Percentiles rank a stretch among this genome's conserved stretches.
phyloP scores from a whole-genome alignment of 2,797 vertebrate species.

The Monodelphis domestica region DNA sequence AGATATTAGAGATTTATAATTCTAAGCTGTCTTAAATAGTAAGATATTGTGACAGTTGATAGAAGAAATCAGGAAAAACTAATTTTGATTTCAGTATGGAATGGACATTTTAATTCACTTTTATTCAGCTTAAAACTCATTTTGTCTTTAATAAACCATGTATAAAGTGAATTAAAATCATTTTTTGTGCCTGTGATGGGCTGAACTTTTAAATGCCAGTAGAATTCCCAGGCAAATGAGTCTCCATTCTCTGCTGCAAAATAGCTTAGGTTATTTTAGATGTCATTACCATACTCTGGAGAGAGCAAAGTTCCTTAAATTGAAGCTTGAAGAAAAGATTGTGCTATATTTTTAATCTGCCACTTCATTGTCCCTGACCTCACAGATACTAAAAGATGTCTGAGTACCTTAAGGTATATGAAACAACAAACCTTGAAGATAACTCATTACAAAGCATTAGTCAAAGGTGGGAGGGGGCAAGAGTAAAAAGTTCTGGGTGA shows the following conservation, averaged over 20 bases:
- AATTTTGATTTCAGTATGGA: not conserved
- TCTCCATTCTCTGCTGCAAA: slow-evolving; percentile 50
- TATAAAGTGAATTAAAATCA: slow-evolving; percentile 52
- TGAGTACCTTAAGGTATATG: not conserved
- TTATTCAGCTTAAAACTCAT: slow-evolving; percentile 54
- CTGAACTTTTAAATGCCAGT: slow-evolving; percentile 39
- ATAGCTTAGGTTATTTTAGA: slow-evolving; percentile 54
- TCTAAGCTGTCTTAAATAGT: not conserved
- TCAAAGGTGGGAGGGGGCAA: not conserved
- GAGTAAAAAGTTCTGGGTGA: not conserved
- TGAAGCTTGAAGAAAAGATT: slow-evolving; percentile 41
- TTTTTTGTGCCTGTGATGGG: not conserved
- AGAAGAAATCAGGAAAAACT: slow-evolving; percentile 44
- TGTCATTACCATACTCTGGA: slow-evolving; percentile 60
- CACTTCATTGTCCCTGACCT: not conserved
- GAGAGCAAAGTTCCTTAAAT: slow-evolving; percentile 62
- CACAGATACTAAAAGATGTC: not conserved
- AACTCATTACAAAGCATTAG: not conserved
- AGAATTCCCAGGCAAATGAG: slow-evolving; percentile 42
- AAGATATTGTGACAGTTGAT: slow-evolving; percentile 27
- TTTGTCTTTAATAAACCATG: slow-evolving; percentile 71
- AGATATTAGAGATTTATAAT: slow-evolving; percentile 47
- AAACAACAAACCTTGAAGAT: not conserved
- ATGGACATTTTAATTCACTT: slow-evolving; percentile 63
- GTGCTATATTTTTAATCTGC: not conserved